Evolutionary conservation across 2,888 invertebrate genomes (phyloP).

Genomic region (Conus canariensis): DNA sequence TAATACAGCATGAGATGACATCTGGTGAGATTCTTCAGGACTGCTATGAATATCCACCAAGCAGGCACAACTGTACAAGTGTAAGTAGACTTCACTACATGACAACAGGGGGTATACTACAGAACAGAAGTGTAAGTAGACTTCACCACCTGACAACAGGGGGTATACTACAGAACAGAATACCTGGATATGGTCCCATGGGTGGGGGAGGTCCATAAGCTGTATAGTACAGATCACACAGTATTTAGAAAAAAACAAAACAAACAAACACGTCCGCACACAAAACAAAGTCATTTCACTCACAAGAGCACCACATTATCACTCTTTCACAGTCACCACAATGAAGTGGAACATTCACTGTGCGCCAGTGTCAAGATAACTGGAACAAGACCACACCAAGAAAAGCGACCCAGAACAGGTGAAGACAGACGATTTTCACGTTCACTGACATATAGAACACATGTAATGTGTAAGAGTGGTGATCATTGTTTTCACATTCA

Average conservation of each 20-base stretch:
- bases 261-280: background rate
- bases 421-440: too few species aligned
- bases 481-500: too few species aligned
- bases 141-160: background rate
- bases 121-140: background rate
- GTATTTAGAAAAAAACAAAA: background rate
- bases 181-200: slow-evolving; percentile 12
- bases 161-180: background rate
- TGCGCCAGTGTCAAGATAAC: too few species aligned
- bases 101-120: background rate
- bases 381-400: too few species aligned
- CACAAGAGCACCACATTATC: background rate
- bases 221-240: background rate
- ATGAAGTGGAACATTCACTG: too few species aligned
- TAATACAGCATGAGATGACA: too few species aligned
- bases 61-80: too few species aligned
- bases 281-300: background rate
- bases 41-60: too few species aligned
- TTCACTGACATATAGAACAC: background rate
- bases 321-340: background rate
- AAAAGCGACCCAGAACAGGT: too few species aligned
- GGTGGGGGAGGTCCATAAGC: slow-evolving; percentile 21
- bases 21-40: too few species aligned
- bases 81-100: background rate
- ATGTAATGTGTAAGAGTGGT: too few species aligned